These are phyloP conservation scores for Sminthopsis crassicaudata DNA, from an alignment of 2,113 vertebrate species.

Conservation along the genomic window DNA sequence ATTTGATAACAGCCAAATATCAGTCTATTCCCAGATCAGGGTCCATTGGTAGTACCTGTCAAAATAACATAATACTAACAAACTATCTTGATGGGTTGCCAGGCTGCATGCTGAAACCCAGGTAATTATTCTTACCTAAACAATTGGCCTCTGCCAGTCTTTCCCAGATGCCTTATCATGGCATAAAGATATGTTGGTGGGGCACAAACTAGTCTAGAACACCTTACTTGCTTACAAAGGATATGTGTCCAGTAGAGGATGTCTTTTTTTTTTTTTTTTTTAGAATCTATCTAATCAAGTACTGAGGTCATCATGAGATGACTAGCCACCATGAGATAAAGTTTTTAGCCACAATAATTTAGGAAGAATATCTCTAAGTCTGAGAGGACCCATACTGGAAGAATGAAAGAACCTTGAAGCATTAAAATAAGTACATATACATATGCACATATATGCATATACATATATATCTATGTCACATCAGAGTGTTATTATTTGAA, in stretches of 20 bases:
- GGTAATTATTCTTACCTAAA: background rate
- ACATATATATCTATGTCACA: background rate
- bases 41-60: background rate
- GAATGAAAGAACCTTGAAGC: background rate
- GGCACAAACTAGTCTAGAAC: background rate
- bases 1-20: background rate
- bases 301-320: background rate
- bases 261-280: background rate
- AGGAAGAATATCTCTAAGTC: background rate
- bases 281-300: background rate
- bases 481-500: background rate
- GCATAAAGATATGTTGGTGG: background rate
- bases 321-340: background rate
- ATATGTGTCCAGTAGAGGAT: background rate
- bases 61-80: background rate
- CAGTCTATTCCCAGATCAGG: background rate
- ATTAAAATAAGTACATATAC: background rate
- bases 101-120: background rate
- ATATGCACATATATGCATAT: background rate
- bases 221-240: background rate
- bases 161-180: background rate
- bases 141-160: background rate
- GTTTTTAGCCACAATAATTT: background rate
- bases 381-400: background rate
- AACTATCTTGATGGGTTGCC: background rate